Percentiles rank a stretch among this genome's conserved stretches.
phyloP scores from a whole-genome alignment of 2,113 vertebrate genomes.

The Chinchilla lanigera region DNA sequence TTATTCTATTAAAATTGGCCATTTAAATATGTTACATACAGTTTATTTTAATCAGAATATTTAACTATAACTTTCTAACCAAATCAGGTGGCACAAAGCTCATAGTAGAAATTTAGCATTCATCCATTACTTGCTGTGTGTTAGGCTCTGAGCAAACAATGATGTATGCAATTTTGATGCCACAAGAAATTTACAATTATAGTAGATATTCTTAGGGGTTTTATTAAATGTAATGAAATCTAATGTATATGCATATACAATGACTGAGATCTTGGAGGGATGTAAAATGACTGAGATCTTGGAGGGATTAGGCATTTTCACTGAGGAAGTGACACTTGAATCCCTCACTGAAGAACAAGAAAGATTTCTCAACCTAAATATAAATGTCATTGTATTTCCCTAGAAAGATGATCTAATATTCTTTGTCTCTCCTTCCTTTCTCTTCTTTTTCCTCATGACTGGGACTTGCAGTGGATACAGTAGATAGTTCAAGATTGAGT shows the following conservation, averaged over 20 bases:
- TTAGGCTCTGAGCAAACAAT: background rate
- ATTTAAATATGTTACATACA: background rate
- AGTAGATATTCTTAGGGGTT: background rate
- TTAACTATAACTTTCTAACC: background rate
- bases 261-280: background rate
- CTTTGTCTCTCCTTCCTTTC: background rate
- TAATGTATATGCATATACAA: background rate
- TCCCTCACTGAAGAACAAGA: background rate
- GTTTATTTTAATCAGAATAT: background rate
- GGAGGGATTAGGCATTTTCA: background rate
- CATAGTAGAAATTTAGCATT: conserved; percentile 18
- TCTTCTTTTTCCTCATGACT: background rate
- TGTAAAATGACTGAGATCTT: background rate
- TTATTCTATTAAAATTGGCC: background rate
- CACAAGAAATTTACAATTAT: background rate
- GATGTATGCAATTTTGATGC: conserved; percentile 28
- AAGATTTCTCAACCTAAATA: background rate
- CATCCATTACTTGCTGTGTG: background rate
- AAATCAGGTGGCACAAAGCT: conserved; percentile 19
- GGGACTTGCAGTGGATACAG: background rate
- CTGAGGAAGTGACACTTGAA: background rate
- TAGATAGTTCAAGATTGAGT: background rate
- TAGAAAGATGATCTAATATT: background rate
- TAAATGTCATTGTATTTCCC: background rate
- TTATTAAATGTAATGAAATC: background rate